These are phyloP conservation scores for Hydropsyche betteni DNA, from an alignment of 2,888 invertebrate species.

Conservation along the genomic window DNA sequence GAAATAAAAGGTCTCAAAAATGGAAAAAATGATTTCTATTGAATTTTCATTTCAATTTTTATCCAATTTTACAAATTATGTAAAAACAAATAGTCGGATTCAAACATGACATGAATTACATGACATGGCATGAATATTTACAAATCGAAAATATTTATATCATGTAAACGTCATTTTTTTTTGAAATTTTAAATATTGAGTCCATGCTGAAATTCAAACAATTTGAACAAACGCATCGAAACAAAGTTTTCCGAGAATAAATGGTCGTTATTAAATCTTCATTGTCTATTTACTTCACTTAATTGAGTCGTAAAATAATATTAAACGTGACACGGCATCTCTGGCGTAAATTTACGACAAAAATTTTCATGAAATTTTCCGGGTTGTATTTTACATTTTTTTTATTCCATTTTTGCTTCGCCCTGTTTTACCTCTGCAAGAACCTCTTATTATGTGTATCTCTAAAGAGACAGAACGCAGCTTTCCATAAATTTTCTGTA, in stretches of 20 bases:
- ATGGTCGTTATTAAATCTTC: slow-evolving; percentile 25
- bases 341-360: slow-evolving; percentile 2
- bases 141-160: no score
- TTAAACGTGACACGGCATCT: slow-evolving; percentile 20
- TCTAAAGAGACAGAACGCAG: slow-evolving; percentile 17
- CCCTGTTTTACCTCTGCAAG: not conserved
- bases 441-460: not conserved
- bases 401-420: not conserved
- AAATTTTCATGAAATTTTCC: slow-evolving; percentile 21
- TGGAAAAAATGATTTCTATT: no score
- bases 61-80: no score
- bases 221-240: not conserved
- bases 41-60: no score
- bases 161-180: not conserved
- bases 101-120: no score
- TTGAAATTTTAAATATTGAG: not conserved
- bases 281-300: slow-evolving; percentile 24
- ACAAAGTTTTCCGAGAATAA: not conserved
- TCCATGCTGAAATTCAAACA: not conserved
- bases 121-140: no score
- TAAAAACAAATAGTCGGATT: no score
- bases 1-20: no score
- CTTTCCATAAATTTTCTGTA: slow-evolving; percentile 11
- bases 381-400: not conserved
- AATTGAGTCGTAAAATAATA: slow-evolving; percentile 35